Evolutionary conservation across 35 echinoderm and acorn worm species (phyloP).

Genomic region (Amphiura filiformis): DNA sequence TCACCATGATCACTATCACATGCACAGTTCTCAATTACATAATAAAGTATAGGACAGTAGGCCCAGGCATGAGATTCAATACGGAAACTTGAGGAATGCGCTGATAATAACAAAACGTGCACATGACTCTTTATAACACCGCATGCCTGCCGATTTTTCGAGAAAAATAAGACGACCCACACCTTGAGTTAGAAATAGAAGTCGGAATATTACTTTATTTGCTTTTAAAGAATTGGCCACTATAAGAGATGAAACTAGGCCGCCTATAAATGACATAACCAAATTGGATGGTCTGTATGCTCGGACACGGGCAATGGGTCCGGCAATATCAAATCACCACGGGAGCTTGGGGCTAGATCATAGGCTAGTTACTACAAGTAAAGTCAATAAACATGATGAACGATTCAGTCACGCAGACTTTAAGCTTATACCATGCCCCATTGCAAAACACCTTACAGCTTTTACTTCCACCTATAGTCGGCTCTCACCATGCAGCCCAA

Average conservation of each 20-base stretch:
- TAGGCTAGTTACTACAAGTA: not conserved
- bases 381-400: slow-evolving; percentile 13
- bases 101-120: no score
- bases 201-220: not conserved
- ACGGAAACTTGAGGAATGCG: no score
- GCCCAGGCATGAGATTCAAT: no score
- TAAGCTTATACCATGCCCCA: not conserved
- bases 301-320: not conserved
- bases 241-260: not conserved
- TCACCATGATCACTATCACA: no score
- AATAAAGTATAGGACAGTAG: no score
- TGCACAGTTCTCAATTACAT: no score
- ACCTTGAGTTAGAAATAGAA: not conserved
- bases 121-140: no score
- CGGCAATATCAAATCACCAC: not conserved
- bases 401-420: not conserved
- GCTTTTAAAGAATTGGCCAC: not conserved
- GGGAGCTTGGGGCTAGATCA: not conserved
- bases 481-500: not conserved
- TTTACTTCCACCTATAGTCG: not conserved
- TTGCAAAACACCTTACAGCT: not conserved
- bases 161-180: not conserved
- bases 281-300: not conserved
- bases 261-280: not conserved
- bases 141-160: no score